Percentiles rank a stretch among this genome's conserved stretches.
These are phyloP conservation scores for Melanerpes formicivorus DNA, from an alignment of 2,113 vertebrate genomes.

Conservation along the genomic window DNA sequence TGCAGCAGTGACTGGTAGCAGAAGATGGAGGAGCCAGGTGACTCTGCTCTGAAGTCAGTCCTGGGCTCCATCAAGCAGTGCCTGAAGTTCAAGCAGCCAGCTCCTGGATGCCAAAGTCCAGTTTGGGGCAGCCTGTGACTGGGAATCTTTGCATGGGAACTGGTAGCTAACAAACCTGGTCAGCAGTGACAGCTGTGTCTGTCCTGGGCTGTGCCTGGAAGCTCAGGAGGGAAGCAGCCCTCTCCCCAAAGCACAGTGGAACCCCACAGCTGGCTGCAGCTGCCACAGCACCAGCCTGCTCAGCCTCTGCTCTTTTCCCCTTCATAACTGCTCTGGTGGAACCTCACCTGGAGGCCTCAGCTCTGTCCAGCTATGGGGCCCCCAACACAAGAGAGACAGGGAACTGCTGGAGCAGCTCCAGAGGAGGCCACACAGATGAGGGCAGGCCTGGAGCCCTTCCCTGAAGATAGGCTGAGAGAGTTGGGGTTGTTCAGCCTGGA, in stretches of 20 bases:
- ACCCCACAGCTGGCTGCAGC: neutral
- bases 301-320: too few relatives aligned
- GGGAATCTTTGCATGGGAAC: neutral
- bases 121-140: neutral
- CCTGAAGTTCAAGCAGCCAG: accelerated
- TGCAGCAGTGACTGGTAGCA: neutral
- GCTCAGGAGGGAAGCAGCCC: neutral
- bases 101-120: neutral
- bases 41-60: neutral
- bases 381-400: too few relatives aligned
- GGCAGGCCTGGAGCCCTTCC: too few relatives aligned
- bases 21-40: neutral
- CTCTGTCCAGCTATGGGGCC: too few relatives aligned
- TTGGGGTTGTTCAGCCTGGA: too few relatives aligned
- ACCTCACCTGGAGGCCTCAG: too few relatives aligned
- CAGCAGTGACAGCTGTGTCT: neutral
- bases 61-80: neutral
- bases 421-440: too few relatives aligned
- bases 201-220: neutral
- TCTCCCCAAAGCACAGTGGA: neutral
- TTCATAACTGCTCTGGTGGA: too few relatives aligned
- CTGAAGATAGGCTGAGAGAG: too few relatives aligned
- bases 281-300: too few relatives aligned
- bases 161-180: neutral
- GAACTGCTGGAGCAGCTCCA: too few relatives aligned